Conservation (phyloP, 2,797 vertebrate species). For the Sebastiscus albofasciatus region DNA sequence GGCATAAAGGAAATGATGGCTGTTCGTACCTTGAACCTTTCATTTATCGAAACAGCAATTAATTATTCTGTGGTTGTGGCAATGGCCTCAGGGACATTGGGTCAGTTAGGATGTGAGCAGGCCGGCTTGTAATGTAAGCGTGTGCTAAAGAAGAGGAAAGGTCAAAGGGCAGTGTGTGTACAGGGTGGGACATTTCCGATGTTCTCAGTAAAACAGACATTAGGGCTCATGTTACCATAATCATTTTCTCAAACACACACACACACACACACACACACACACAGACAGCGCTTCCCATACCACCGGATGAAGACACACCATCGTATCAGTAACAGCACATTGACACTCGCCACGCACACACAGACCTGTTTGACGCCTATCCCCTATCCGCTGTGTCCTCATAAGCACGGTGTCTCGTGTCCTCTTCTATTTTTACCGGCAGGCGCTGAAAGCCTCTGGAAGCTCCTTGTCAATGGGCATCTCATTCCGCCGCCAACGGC, state of each 20-base stretch:
- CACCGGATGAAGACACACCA: conserved; percentile 64
- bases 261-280: background rate
- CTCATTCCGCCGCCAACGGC: conserved; percentile 71
- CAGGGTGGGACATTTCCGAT: conserved; percentile 69
- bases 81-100: conserved; percentile 8
- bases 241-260: conserved; percentile 60
- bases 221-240: conserved; percentile 60
- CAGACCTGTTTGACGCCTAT: conserved; percentile 55
- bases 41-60: conserved; percentile 23
- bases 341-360: conserved; percentile 64
- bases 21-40: conserved; percentile 69
- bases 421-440: conserved; percentile 81
- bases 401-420: conserved; percentile 74
- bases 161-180: conserved; percentile 35
- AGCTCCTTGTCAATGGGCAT: conserved; percentile 80
- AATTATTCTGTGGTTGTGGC: background rate
- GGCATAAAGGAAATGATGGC: conserved; percentile 46
- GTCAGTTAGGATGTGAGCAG: conserved; percentile 39
- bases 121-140: background rate
- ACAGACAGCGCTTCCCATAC: conserved; percentile 46
- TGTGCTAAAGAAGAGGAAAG: conserved; percentile 9
- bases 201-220: conserved; percentile 62
- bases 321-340: conserved; percentile 72
- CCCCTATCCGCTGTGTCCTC: conserved; percentile 56
- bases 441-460: conserved; percentile 81